Percentiles rank a stretch among this genome's conserved stretches.
Conservation (phyloP, 2,888 invertebrate genomes). For the Globia sparganii region DNA sequence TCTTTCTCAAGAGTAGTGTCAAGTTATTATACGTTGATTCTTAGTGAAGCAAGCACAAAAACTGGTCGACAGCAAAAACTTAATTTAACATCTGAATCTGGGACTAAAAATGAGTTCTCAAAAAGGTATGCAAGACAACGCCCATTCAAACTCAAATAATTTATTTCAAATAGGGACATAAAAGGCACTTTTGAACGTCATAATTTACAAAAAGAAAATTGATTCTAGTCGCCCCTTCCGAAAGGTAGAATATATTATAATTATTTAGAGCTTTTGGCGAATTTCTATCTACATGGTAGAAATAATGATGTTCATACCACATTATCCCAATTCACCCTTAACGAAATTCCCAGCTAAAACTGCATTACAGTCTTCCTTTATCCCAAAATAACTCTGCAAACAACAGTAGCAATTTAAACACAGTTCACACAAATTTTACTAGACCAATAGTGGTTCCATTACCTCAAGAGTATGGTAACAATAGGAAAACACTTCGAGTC, state of each 20-base stretch:
- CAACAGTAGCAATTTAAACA: slow-evolving; percentile 41
- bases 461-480: slow-evolving; percentile 59
- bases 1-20: not conserved
- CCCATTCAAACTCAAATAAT: not conserved
- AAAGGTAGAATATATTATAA: too few relatives aligned
- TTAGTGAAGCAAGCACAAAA: not conserved
- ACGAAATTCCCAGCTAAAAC: not conserved
- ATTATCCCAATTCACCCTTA: not conserved
- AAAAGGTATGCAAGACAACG: not conserved
- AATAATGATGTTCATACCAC: not conserved
- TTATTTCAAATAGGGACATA: not conserved
- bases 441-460: slow-evolving; percentile 56
- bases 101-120: not conserved
- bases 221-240: too few relatives aligned
- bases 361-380: not conserved
- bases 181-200: not conserved
- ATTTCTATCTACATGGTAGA: not conserved
- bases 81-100: not conserved
- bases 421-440: slow-evolving; percentile 59
- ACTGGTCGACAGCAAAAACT: not conserved
- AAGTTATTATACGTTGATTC: too few relatives aligned
- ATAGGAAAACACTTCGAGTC: slow-evolving; percentile 56
- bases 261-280: not conserved
- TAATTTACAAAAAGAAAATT: too few relatives aligned
- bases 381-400: slow-evolving; percentile 1